These are phyloP conservation scores for Creontiades dilutus DNA, from an alignment of 2,888 invertebrate genomes.

Conservation along the genomic window DNA sequence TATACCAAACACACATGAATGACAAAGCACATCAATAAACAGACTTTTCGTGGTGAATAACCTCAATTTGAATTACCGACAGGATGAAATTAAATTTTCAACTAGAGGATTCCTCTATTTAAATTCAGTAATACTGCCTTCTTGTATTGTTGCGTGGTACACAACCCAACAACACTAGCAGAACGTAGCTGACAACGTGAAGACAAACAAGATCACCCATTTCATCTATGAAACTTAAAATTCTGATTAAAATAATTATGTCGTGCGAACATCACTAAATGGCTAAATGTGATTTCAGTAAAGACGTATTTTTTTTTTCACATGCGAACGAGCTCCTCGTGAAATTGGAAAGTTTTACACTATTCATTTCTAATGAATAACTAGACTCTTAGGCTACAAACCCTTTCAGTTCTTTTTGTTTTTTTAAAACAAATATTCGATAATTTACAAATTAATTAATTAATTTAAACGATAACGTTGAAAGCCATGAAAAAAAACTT, in stretches of 20 bases:
- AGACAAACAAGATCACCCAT: too few relatives aligned
- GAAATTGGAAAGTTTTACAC: neutral
- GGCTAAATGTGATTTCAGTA: neutral
- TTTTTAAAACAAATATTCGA: neutral
- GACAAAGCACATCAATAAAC: too few relatives aligned
- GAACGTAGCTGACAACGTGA: too few relatives aligned
- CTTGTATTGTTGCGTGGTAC: too few relatives aligned
- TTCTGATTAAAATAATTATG: conserved; percentile 40
- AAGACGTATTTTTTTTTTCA: neutral
- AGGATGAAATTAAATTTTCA: too few relatives aligned
- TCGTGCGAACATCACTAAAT: neutral
- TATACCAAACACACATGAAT: too few relatives aligned
- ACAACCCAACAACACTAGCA: too few relatives aligned
- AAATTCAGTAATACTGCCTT: too few relatives aligned
- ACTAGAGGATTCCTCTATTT: too few relatives aligned
- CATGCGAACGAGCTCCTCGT: neutral
- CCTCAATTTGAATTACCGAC: too few relatives aligned
- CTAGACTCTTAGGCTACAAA: conserved; percentile 40
- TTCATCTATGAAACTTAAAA: too few relatives aligned
- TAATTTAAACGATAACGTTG: neutral
- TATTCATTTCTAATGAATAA: conserved; percentile 30
- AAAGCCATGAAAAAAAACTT: conserved; percentile 2
- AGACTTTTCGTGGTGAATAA: too few relatives aligned
- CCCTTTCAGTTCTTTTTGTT: conserved; percentile 57
- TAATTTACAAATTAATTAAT: neutral